Evolutionary conservation across 2,888 invertebrate genomes (phyloP).

Genomic region (Campaea margaritaria): DNA sequence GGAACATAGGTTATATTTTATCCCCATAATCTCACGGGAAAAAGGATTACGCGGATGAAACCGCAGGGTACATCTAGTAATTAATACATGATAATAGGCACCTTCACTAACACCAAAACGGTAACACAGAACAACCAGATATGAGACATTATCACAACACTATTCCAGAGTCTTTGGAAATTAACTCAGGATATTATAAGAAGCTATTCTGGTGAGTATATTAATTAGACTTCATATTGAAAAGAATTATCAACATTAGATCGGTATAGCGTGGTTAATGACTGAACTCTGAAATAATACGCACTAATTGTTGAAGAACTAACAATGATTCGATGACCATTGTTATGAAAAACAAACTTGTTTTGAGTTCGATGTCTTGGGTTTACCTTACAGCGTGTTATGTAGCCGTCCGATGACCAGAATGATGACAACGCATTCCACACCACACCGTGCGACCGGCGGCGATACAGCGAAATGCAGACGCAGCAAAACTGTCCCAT

Average conservation of each 20-base stretch:
- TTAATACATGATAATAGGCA: neutral
- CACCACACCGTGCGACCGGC: too few relatives aligned
- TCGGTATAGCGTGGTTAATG: neutral
- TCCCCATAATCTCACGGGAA: too few relatives aligned
- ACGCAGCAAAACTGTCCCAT: too few relatives aligned
- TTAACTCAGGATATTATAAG: too few relatives aligned
- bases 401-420: too few relatives aligned
- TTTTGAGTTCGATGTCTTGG: constrained; percentile 36
- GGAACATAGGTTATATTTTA: too few relatives aligned
- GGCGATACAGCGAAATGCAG: too few relatives aligned
- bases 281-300: constrained; percentile 7
- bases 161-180: neutral
- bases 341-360: constrained; percentile 43
- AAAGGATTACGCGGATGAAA: too few relatives aligned
- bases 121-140: constrained; percentile 10
- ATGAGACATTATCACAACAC: constrained; percentile 10
- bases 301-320: constrained; percentile 26
- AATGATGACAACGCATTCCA: too few relatives aligned
- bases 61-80: too few relatives aligned
- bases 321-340: constrained; percentile 4
- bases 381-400: neutral
- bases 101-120: constrained; percentile 9
- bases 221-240: neutral
- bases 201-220: neutral
- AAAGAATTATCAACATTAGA: too few relatives aligned